Conservation (phyloP, 2,113 vertebrate species). For the Ochotona curzoniae region DNA sequence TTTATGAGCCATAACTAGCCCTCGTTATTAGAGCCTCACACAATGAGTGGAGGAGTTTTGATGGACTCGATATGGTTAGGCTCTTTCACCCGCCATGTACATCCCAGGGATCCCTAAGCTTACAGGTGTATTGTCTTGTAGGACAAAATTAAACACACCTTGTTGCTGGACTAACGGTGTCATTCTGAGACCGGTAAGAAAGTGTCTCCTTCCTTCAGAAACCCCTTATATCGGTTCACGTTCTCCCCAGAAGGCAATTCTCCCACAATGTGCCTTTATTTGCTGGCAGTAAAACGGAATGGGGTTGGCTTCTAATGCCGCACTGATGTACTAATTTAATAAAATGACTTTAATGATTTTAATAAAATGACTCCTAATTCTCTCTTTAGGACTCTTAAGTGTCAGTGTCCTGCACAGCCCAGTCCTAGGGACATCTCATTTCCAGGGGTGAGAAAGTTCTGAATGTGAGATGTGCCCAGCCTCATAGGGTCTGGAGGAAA, state of each 20-base stretch:
- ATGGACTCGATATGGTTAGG: slow-evolving; percentile 57
- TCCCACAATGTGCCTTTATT: slow-evolving; percentile 46
- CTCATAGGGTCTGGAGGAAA: not conserved
- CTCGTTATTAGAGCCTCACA: slow-evolving; percentile 68
- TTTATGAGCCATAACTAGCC: slow-evolving; percentile 63
- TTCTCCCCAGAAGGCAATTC: slow-evolving; percentile 47
- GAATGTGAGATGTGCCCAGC: not conserved
- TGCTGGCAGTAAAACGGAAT: slow-evolving; percentile 17
- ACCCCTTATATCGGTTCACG: not conserved
- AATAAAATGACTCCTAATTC: not conserved
- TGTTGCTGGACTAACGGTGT: slow-evolving; percentile 1
- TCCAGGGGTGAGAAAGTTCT: not conserved
- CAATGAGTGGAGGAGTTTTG: slow-evolving; percentile 52
- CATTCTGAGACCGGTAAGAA: slow-evolving; percentile 56
- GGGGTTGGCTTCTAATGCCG: not conserved
- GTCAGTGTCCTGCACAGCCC: not conserved
- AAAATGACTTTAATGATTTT: not conserved
- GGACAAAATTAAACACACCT: slow-evolving; percentile 57
- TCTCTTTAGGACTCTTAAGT: not conserved
- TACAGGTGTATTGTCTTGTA: slow-evolving; percentile 6
- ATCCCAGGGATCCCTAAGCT: not conserved
- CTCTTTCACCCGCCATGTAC: slow-evolving; percentile 9
- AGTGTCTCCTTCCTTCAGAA: slow-evolving; percentile 53
- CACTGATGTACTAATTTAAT: slow-evolving; percentile 43
- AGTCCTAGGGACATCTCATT: not conserved